Evolutionary conservation across 2,797 vertebrate genomes (phyloP), one percentile per base, ranked within the genome.

Genomic region (Margarornis squamiger): DNA sequence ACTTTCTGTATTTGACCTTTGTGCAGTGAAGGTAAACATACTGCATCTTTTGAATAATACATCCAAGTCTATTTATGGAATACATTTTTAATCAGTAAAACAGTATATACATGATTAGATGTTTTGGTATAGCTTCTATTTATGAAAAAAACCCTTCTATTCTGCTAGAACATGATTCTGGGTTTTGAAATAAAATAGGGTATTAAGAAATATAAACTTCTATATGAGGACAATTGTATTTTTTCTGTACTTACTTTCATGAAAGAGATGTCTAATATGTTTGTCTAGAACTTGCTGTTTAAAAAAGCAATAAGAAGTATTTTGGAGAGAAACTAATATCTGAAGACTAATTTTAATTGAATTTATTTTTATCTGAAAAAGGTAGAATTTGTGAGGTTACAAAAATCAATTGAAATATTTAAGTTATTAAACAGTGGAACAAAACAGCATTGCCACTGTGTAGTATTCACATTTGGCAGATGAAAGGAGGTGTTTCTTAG

Each of bases 1-100:
- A 73, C 49, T 88, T 95, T 88, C 46, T 80, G 19, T 91, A 23
- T 90, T 91, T 93, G 93, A 90, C 92, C 76, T 95, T 78, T 93
- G 54, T 94, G 45, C 58, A 75, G 30, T 86, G 88, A 92, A 92
- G 79, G 76, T 95, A 97, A 95, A 94, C 58, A 78, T 87, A 73
- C 45, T 72, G 46, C 73, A 81, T 86, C 86, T 39, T 93, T 84
- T 95, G 90, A 92, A 95, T 90, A 94, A 92, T 88, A 75, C 76
- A 84, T 92, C 36, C 36, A 75, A 65, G 73, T 43, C 27, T 88
- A 71, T 63, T 84, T 93, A 87, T 71, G 86, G 20, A 51, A 83
- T 49, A 62, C 11, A 83, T 86, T 92, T 94, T 76, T 72, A 83
- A 65, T 90, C 34, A 61, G 65, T 71, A 77, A 78, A 71, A 71